A percentile compares a stretch with the other conserved stretches of the same genome.
These are phyloP conservation scores for Agriotes lineatus DNA, from an alignment of 2,888 invertebrate genomes.

Conservation along the genomic window DNA sequence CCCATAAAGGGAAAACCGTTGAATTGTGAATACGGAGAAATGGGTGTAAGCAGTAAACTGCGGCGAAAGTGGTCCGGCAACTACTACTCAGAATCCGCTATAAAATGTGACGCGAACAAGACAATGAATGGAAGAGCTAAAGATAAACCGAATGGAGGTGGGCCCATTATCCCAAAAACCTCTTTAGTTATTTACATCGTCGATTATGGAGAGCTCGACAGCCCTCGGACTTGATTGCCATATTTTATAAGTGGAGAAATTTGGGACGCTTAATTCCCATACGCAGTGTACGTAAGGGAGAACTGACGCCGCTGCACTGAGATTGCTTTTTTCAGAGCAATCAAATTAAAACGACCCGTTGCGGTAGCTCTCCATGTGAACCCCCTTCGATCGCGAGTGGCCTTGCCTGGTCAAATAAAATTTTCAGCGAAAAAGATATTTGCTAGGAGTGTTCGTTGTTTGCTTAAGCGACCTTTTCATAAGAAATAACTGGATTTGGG, in stretches of 20 bases:
- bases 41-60: background rate
- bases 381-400: no score
- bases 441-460: no score
- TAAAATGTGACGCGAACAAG: background rate
- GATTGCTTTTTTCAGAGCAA: constrained; percentile 5
- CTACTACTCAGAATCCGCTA: background rate
- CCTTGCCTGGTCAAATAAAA: no score
- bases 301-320: background rate
- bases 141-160: background rate
- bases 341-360: constrained; percentile 2
- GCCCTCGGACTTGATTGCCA: background rate
- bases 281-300: no score
- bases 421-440: no score
- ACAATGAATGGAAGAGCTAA: background rate
- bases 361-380: no score
- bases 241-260: constrained; percentile 3
- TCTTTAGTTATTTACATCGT: background rate
- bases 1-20: background rate
- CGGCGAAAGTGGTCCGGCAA: background rate
- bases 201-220: background rate
- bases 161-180: background rate
- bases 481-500: no score
- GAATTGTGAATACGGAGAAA: background rate
- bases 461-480: no score
- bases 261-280: no score